A percentile compares a stretch with the other conserved stretches of the same genome.
These are phyloP conservation scores for Chelonus formosanus DNA, from an alignment of 2,888 invertebrate genomes.

Conservation along the genomic window DNA sequence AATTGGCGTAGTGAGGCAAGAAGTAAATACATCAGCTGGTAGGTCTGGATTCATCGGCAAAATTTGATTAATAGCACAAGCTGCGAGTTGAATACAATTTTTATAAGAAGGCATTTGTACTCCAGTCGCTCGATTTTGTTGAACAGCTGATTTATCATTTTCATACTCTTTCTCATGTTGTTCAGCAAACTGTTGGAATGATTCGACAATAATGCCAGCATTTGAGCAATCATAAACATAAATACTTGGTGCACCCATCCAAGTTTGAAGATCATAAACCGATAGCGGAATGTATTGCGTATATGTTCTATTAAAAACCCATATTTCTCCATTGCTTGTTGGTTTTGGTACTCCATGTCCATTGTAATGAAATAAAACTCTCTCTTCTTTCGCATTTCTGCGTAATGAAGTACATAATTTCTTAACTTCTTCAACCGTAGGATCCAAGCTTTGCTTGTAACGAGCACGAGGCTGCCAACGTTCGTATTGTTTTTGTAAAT, in stretches of 20 bases:
- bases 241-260: constrained; percentile 99
- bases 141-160: constrained; percentile 59
- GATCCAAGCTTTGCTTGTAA: constrained; percentile 96
- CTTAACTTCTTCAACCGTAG: constrained; percentile 97
- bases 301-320: constrained; percentile 98
- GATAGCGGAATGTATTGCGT: constrained; percentile 99
- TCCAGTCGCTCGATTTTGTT: constrained; percentile 58
- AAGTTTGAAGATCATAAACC: constrained; percentile 96
- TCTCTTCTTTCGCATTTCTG: constrained; percentile 96
- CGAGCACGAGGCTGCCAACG: constrained; percentile 98
- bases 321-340: constrained; percentile 97
- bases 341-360: constrained; percentile 99
- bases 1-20: constrained; percentile 98
- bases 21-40: constrained; percentile 97
- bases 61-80: constrained; percentile 91
- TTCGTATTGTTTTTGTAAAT: constrained; percentile 96
- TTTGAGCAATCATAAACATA: constrained; percentile 99
- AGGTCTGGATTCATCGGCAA: constrained; percentile 97
- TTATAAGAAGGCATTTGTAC: constrained; percentile 73
- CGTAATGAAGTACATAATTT: constrained; percentile 94
- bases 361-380: constrained; percentile 98
- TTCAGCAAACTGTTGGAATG: constrained; percentile 87
- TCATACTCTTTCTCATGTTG: constrained; percentile 88
- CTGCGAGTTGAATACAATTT: constrained; percentile 96
- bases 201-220: constrained; percentile 95